These are phyloP conservation scores for Emys orbicularis DNA, from an alignment of 2,797 vertebrate genomes.

Conservation along the genomic window DNA sequence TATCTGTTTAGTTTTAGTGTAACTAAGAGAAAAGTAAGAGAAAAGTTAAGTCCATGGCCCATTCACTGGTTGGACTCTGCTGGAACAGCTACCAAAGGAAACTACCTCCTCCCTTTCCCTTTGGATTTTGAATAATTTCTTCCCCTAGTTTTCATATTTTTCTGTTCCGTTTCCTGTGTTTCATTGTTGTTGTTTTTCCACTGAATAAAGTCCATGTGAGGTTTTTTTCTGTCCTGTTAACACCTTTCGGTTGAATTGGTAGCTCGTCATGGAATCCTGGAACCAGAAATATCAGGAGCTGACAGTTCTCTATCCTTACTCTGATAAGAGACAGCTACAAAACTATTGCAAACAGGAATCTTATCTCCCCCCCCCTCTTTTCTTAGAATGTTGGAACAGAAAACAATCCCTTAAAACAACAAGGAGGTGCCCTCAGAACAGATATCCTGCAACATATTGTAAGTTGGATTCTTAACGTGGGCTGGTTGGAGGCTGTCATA, in stretches of 20 bases:
- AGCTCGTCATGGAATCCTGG: not conserved
- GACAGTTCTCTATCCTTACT: not conserved
- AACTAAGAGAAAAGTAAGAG: not conserved
- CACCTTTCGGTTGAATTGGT: not conserved
- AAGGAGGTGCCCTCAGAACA: not conserved
- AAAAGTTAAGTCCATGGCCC: not conserved
- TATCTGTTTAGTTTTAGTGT: not conserved
- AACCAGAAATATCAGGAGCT: not conserved
- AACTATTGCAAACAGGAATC: accelerated
- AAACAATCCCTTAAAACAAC: not conserved
- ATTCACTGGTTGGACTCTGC: accelerated
- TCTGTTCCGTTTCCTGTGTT: not conserved
- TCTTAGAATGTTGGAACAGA: not conserved
- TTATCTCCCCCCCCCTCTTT: not conserved
- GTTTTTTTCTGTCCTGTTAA: not conserved
- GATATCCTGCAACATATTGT: not conserved
- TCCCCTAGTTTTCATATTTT: not conserved
- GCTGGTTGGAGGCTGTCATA: not conserved
- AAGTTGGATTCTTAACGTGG: not conserved
- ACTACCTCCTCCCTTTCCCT: not conserved
- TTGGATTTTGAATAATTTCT: not conserved
- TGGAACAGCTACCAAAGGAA: not conserved
- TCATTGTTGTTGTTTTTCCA: accelerated
- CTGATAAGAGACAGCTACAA: accelerated
- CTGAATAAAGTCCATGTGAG: accelerated